These are phyloP conservation scores for Eptatretus atami DNA, from an alignment of 2,797 vertebrate genomes.

Conservation along the genomic window DNA sequence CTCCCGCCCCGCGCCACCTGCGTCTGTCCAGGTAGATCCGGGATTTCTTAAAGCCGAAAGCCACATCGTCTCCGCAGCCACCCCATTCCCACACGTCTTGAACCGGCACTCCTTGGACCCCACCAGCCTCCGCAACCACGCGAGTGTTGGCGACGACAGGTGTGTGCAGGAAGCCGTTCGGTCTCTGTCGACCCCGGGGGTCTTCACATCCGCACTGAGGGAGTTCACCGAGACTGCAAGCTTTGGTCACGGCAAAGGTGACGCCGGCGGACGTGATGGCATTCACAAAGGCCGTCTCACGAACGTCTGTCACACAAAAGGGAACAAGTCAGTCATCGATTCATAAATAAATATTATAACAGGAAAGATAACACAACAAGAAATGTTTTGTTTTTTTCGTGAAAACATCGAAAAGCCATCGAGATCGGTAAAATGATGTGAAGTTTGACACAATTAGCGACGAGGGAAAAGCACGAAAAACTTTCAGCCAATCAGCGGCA, in stretches of 20 bases:
- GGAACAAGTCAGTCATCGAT: neutral
- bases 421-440: too few species aligned
- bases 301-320: conserved; percentile 30
- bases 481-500: too few species aligned
- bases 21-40: conserved; percentile 87
- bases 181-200: conserved; percentile 21
- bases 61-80: conserved; percentile 76
- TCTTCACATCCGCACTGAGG: conserved; percentile 74
- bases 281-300: conserved; percentile 83
- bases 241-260: conserved; percentile 74
- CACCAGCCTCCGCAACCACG: neutral
- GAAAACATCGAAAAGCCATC: too few species aligned
- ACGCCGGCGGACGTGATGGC: conserved; percentile 72
- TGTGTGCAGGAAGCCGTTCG: neutral
- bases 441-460: too few species aligned
- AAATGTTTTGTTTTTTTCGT: neutral
- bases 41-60: conserved; percentile 83
- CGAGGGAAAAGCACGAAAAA: too few species aligned
- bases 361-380: neutral
- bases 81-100: conserved; percentile 76
- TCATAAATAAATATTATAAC: too few species aligned
- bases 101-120: conserved; percentile 19
- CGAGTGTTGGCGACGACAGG: neutral
- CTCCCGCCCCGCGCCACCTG: conserved; percentile 58
- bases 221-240: conserved; percentile 89